Percentiles rank a stretch among this genome's conserved stretches.
Conservation (phyloP, 53 echinoderm and acorn worm genomes). For the Crossaster papposus region DNA sequence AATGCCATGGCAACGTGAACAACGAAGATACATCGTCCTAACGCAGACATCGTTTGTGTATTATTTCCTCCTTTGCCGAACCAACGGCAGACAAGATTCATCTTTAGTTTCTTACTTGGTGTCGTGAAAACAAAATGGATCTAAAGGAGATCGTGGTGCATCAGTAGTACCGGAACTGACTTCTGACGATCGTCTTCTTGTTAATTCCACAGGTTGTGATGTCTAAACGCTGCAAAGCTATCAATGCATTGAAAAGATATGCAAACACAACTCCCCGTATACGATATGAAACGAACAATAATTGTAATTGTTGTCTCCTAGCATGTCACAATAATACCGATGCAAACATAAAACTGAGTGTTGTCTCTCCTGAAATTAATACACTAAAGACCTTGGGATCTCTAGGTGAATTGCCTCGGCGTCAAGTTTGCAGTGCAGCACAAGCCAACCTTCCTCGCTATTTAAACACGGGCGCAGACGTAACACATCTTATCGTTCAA, state of each 20-base stretch:
- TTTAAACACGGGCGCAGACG: not conserved
- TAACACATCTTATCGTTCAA: not conserved
- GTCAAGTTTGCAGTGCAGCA: not conserved
- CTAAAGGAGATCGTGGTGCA: not conserved
- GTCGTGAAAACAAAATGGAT: not conserved
- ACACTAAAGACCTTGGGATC: not conserved
- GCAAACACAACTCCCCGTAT: not conserved
- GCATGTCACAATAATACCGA: not conserved
- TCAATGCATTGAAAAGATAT: not conserved
- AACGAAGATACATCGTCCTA: not conserved
- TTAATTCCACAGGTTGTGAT: not conserved
- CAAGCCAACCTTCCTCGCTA: not conserved
- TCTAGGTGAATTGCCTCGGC: not conserved
- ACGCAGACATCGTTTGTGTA: not conserved
- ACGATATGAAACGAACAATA: not conserved
- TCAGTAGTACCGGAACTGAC: not conserved
- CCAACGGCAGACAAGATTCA: not conserved
- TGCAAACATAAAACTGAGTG: not conserved
- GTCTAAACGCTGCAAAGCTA: not conserved
- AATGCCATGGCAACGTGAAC: slow-evolving; percentile 12
- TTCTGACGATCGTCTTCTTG: not conserved
- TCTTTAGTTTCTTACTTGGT: not conserved
- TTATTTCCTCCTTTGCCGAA: not conserved
- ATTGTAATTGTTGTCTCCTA: too few relatives aligned
- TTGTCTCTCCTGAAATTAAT: not conserved